Evolutionary conservation across 2,888 invertebrate species (phyloP).

Genomic region (Girardia tigrina): DNA sequence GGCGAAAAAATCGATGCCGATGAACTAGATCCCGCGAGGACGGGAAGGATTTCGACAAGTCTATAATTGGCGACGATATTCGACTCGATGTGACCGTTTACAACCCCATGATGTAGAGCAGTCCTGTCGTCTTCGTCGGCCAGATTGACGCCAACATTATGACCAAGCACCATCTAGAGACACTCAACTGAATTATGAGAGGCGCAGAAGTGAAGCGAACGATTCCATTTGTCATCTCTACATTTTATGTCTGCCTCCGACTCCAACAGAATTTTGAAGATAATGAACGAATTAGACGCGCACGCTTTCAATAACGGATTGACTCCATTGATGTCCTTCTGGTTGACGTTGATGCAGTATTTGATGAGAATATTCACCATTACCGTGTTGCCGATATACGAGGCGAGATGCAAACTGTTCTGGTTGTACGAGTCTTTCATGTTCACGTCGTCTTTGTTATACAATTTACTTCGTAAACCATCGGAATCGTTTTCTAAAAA

Average conservation of each 20-base stretch:
- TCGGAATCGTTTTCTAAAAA: background rate
- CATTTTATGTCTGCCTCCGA: background rate
- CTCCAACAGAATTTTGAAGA: background rate
- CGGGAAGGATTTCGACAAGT: no score
- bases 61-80: no score
- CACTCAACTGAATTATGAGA: background rate
- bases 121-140: background rate
- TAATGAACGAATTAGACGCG: background rate
- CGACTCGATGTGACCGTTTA: background rate
- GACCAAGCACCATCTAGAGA: background rate
- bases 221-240: slow-evolving; percentile 2
- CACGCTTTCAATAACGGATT: background rate
- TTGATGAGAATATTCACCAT: background rate
- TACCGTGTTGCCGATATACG: background rate
- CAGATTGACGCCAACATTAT: background rate
- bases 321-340: background rate
- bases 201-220: background rate
- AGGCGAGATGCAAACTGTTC: background rate
- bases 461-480: slow-evolving; percentile 1
- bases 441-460: background rate
- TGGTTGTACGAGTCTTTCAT: background rate
- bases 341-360: background rate
- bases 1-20: no score
- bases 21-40: no score
- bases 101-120: background rate